Conservation (phyloP, 2,888 invertebrate species). For the Nemoura dubitans region DNA sequence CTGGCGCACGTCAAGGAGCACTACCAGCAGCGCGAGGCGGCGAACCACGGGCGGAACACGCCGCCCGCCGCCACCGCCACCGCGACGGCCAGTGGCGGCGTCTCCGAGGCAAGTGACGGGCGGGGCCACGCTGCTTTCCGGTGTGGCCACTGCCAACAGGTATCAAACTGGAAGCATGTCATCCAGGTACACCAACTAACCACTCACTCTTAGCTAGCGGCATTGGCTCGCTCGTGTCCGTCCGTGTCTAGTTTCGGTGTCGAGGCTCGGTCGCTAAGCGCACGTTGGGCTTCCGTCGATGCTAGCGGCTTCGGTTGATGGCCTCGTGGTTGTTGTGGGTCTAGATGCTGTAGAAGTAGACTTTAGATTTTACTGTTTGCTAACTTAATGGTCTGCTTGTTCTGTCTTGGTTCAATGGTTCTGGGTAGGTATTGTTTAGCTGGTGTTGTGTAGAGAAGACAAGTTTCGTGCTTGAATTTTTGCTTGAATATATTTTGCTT, state of each 20-base stretch:
- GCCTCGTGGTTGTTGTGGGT: too few relatives aligned
- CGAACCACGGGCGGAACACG: constrained; percentile 44
- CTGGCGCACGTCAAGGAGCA: constrained; percentile 74
- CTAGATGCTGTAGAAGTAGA: too few relatives aligned
- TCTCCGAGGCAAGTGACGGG: constrained; percentile 65
- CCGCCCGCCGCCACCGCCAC: constrained; percentile 53
- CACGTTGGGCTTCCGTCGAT: too few relatives aligned
- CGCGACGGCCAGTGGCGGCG: constrained; percentile 53
- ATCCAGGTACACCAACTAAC: constrained; percentile 71
- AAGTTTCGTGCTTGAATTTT: too few relatives aligned
- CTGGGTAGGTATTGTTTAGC: too few relatives aligned
- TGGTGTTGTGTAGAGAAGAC: too few relatives aligned
- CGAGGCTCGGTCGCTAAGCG: too few relatives aligned
- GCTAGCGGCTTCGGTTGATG: too few relatives aligned
- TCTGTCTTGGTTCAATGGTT: neutral
- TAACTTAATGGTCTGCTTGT: neutral
- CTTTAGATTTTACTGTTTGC: too few relatives aligned
- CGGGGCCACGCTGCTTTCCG: constrained; percentile 67
- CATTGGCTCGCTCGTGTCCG: constrained; percentile 22
- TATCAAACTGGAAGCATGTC: constrained; percentile 87
- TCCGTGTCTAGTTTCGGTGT: constrained; percentile 15
- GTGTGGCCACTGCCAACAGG: constrained; percentile 83
- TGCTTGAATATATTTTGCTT: too few relatives aligned
- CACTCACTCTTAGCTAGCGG: constrained; percentile 32
- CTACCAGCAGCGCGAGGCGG: constrained; percentile 58